Evolutionary conservation across 30 jellyfish, hydroid and myxozoan species (phyloP).

Genomic region (Cassiopea andromeda): DNA sequence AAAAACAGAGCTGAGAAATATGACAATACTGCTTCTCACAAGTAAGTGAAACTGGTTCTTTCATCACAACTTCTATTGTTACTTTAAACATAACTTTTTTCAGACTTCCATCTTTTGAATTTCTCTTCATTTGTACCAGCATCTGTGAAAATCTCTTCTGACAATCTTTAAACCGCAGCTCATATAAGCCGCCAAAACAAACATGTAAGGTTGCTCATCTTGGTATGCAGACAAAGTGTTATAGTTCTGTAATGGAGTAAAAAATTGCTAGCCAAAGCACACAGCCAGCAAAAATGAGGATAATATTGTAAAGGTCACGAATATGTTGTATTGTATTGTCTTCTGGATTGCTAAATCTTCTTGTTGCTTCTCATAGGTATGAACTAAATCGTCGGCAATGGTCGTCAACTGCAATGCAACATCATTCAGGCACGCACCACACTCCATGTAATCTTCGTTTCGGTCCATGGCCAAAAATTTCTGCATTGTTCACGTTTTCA

Average conservation of each 20-base stretch:
- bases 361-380: background rate
- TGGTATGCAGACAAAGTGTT: no score
- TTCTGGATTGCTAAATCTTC: background rate
- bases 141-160: no score
- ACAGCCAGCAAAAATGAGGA: slow-evolving; percentile 15
- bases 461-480: background rate
- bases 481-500: background rate
- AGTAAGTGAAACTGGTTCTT: no score
- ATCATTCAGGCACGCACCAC: background rate
- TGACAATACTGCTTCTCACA: no score
- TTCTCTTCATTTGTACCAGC: no score
- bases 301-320: background rate
- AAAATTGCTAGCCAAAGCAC: background rate
- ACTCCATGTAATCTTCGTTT: background rate
- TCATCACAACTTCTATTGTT: no score
- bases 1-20: no score
- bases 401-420: slow-evolving; percentile 2
- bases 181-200: no score
- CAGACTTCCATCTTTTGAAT: no score
- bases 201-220: no score
- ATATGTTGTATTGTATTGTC: background rate
- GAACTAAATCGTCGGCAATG: slow-evolving; percentile 5
- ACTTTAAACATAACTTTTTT: no score
- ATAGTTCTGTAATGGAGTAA: background rate
- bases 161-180: no score